Conservation (phyloP, 2,113 vertebrate genomes). For the Pungitius pungitius region DNA sequence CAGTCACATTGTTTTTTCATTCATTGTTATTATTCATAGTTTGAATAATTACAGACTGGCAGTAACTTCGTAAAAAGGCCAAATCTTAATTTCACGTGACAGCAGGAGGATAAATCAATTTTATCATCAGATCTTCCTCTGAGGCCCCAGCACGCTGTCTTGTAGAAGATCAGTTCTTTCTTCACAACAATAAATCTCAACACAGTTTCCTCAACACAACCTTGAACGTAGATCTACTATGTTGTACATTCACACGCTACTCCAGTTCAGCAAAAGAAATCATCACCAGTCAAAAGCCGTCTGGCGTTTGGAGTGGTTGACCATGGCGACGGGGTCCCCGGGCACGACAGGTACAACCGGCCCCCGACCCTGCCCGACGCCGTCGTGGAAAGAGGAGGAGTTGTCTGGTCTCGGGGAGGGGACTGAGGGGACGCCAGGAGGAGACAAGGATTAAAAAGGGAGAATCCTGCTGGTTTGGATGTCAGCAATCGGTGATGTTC, state of each 20-base stretch:
- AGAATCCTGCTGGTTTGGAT: neutral
- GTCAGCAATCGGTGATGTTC: neutral
- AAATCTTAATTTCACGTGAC: no score
- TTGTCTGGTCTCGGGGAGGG: conserved; percentile 96
- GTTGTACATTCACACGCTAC: neutral
- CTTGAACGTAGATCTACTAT: neutral
- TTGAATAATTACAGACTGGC: neutral
- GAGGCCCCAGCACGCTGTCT: neutral
- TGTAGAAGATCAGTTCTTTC: neutral
- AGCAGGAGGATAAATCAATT: conserved; percentile 2
- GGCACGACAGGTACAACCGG: conserved; percentile 79
- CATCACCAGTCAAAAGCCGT: conserved; percentile 94
- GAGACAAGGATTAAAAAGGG: neutral
- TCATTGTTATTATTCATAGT: neutral
- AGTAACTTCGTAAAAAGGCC: conserved; percentile 2
- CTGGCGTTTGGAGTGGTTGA: conserved; percentile 94
- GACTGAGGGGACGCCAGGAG: conserved; percentile 75
- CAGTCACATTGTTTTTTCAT: neutral
- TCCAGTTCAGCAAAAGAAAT: neutral
- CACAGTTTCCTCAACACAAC: neutral
- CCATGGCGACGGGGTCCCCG: conserved; percentile 85
- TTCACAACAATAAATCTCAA: neutral
- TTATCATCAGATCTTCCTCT: neutral
- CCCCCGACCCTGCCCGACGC: conserved; percentile 84
- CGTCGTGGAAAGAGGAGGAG: conserved; percentile 93